Base-by-base conservation (phyloP, 1,140 invertebrate species). In the Saccostrea cuccullata region DNA sequence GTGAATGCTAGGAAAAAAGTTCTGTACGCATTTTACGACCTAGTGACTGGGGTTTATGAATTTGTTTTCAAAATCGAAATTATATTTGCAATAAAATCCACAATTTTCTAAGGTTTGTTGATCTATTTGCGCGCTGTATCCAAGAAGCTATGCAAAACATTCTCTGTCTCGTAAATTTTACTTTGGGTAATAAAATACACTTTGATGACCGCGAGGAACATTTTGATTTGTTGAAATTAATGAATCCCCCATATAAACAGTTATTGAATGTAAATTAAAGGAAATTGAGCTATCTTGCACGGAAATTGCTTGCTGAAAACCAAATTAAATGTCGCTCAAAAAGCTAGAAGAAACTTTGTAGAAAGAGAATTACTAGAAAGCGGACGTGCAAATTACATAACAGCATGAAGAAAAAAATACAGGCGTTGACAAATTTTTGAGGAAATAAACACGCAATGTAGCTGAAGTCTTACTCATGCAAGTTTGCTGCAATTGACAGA, bases 191-290 rank as follows among this genome's bases (percentile, higher is more conserved):
- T 77, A 77, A 47, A 77, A 77, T 77, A 30, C 70, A 77, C 30
- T 77, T 77, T 77, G 70, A 77, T 77, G 70, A 77, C 26, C 30
- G 30, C 8, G 23, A 30, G 70, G 26, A 36, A 36, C 70, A 26
- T 77, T 77, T 77, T 77, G 70, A 77, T 77, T 77, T 77, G 70
- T 77, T 77, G 30, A 77, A 77, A 77, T 77, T 77, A 77, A 77
- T 77, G 70, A 77, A 77, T 77, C 30, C 23, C 70, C 70, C 70
- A 77, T 77, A 77, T 77, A 30, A 77, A 77, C 26, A 77, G 70
- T 77, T 77, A 77, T 40, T 77, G 70, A 77, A 77, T 77, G 70
- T 77, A 36, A 77, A 77, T 30, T 77, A 77, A 77, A 77, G 70
- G 70, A 77, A 77, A 77, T 77, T 77, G 70, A 36, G 15, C 70